These are phyloP conservation scores for Cryptotermes secundus DNA, from an alignment of 1,140 invertebrate species.

Conservation along the genomic window DNA sequence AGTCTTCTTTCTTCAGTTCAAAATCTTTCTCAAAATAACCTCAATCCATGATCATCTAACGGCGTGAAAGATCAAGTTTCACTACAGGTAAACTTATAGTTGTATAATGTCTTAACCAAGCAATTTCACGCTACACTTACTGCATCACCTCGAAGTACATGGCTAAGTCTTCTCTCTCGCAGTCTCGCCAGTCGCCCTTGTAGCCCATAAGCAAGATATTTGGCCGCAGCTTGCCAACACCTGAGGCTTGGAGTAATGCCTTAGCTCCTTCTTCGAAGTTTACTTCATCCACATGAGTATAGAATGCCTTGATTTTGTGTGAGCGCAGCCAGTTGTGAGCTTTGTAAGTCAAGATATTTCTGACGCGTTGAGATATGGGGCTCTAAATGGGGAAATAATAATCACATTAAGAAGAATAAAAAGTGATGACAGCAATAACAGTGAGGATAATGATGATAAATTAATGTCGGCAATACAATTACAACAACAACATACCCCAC, in stretches of 20 bases:
- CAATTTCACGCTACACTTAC: conserved; percentile 58
- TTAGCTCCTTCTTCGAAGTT: conserved; percentile 72
- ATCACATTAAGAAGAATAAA: too few species aligned
- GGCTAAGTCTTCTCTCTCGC: conserved; percentile 66
- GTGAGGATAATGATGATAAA: too few species aligned
- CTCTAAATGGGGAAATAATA: not conserved
- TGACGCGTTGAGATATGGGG: conserved; percentile 43
- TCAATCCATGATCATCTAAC: too few species aligned
- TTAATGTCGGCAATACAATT: too few species aligned
- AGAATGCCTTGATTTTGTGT: conserved; percentile 90
- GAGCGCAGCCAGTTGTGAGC: conserved; percentile 78
- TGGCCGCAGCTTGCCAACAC: conserved; percentile 85
- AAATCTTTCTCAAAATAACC: too few species aligned
- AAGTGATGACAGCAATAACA: too few species aligned
- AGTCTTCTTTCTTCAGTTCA: too few species aligned
- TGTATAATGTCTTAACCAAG: not conserved
- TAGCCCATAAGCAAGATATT: conserved; percentile 91
- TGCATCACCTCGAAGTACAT: conserved; percentile 92
- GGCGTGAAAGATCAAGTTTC: too few species aligned
- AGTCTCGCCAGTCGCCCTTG: conserved; percentile 85
- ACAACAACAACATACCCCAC: too few species aligned
- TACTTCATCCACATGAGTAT: conserved; percentile 76
- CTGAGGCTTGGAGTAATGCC: conserved; percentile 75
- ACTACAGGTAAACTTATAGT: not conserved
- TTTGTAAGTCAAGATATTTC: conserved; percentile 55